Percentiles rank a stretch among this genome's conserved stretches.
phyloP scores from a whole-genome alignment of 1,140 invertebrate genomes.

The Zaprionus gabonicus region DNA sequence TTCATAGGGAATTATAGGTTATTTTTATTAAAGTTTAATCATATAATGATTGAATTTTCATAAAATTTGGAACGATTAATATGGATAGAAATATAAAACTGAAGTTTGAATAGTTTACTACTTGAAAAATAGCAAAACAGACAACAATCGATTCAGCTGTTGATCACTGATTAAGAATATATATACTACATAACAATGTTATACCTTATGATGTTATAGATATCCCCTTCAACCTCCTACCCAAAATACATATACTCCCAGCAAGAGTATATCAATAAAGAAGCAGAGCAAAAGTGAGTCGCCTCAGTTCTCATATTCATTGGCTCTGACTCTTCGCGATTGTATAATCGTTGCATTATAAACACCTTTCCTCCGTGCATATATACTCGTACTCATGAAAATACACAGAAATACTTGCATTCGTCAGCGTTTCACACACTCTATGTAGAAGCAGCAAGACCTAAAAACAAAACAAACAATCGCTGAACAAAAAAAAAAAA shows the following conservation, averaged over 20 bases:
- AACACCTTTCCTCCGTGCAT: background rate
- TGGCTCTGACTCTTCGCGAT: constrained; percentile 58
- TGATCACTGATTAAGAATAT: background rate
- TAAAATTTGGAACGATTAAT: background rate
- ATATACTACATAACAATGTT: background rate
- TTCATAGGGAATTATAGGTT: background rate
- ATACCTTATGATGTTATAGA: background rate
- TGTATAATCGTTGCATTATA: constrained; percentile 64
- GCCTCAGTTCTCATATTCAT: constrained; percentile 47
- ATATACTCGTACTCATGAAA: background rate
- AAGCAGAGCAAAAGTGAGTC: constrained; percentile 11
- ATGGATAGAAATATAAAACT: background rate
- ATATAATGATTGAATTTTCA: background rate
- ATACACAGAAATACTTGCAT: constrained; percentile 47
- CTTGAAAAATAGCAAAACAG: too few relatives aligned
- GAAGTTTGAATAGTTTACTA: too few relatives aligned
- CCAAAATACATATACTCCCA: background rate
- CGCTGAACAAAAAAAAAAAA: constrained; percentile 43
- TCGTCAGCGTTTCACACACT: constrained; percentile 70
- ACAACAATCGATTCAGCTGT: background rate
- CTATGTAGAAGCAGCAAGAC: constrained; percentile 4
- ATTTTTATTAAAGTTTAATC: background rate
- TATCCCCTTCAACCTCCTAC: background rate
- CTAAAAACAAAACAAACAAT: constrained; percentile 34
- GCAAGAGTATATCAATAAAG: background rate